Evolutionary conservation across 2,113 vertebrate genomes (phyloP), one percentile per base, ranked within the genome.

Genomic region (Emydura subglobosa): DNA sequence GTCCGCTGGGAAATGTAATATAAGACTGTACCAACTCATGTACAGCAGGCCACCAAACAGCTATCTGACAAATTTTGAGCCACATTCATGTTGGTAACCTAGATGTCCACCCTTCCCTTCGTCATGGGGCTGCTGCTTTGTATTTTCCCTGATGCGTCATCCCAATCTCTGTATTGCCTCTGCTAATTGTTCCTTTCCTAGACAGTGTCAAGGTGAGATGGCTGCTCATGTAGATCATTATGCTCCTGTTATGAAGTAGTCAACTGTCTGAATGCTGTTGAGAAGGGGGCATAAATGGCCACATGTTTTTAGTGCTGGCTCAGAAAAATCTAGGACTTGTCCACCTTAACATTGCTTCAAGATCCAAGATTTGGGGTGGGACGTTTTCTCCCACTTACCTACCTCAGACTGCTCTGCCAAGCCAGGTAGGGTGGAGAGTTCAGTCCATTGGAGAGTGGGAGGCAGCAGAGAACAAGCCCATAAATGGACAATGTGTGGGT

Each of bases 91-190:
- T 84, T 44, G 87, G 49, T 89, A 25, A 55, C 51, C 10, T 79
- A 74, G 49, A 85, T 25, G 72, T 47, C 21, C 39, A 27, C 9
- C 39, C 17, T 74, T 21, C 59, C 44, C 16, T 89, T 76, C 92
- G 44, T 44, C 10, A 44, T 24, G 34, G 55, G 65, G 2, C 86
- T 3, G 0, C 17, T 34, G 44, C 11, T 19, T 86, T 90, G 55
- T 61, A 11, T 27, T 13, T 27, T 74, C 39, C 22, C 39, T 24
- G 39, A 42, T 74, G 39, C 72, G 11, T 80, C 55, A 27, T 59
- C 7, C 49, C 47, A 79, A 51, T 80, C 51, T 10, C 17, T 0
- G 0, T 13, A 0, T 1, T 8, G 1, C 59, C 95, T 94, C 72
- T 96, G 50, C 72, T 19, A 86, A 27, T 47, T 78, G 11, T 78